These are phyloP conservation scores for Pituophis catenifer DNA, from an alignment of 2,113 vertebrate species.

Conservation along the genomic window DNA sequence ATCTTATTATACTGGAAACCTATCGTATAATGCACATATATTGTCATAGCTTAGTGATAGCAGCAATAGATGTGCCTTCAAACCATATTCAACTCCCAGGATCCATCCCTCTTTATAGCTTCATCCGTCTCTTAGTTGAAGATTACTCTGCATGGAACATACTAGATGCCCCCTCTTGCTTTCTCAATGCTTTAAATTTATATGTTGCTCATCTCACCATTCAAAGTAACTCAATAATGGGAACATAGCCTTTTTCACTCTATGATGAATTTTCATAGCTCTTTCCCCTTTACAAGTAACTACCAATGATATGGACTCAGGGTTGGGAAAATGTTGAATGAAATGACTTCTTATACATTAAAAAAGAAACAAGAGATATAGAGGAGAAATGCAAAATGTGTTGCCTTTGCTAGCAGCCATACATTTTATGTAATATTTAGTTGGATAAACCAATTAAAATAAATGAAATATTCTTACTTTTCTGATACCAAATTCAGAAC, in stretches of 20 bases:
- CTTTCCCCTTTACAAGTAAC: not conserved
- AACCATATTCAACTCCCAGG: not conserved
- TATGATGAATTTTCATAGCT: not conserved
- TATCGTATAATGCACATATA: not conserved
- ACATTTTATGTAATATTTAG: not conserved
- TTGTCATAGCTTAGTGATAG: not conserved
- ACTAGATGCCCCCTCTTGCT: not conserved
- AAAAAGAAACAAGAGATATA: too few species aligned
- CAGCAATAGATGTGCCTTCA: not conserved
- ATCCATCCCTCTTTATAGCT: not conserved
- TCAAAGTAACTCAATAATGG: not conserved
- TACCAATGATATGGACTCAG: not conserved
- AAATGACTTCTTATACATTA: not conserved
- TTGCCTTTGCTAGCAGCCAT: not conserved
- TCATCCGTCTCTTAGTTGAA: not conserved
- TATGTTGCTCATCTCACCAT: not conserved
- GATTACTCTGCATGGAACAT: not conserved
- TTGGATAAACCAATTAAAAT: not conserved
- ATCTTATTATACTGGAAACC: not conserved
- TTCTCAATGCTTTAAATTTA: not conserved
- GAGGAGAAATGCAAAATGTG: not conserved
- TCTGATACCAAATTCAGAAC: not conserved
- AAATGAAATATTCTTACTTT: not conserved
- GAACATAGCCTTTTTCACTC: not conserved
- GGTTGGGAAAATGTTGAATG: not conserved